Evolutionary conservation across 2,113 vertebrate genomes (phyloP), one percentile per base, ranked within the genome.

Genomic region (Phoxinus phoxinus): DNA sequence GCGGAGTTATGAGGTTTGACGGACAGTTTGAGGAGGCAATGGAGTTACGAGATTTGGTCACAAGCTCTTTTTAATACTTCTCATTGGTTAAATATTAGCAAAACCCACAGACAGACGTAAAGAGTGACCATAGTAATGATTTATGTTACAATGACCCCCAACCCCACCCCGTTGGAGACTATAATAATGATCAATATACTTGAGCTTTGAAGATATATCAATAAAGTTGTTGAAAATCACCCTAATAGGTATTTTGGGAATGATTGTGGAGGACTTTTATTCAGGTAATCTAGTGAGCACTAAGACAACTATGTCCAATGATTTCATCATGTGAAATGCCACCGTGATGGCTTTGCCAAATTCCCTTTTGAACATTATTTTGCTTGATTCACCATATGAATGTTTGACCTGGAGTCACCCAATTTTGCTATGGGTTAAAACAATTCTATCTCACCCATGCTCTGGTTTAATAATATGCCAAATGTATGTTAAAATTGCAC

Each of bases 271-370:
- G 15, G 17, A 10, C 7, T 75, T 44, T 51, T n/a, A 72, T 44
- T n/a, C 69, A 73, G 37, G 37, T 46, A 71, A 37, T 37, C 7
- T 9, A 69, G 9, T 37, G 32, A 71, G 32, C 17, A 44, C 23
- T n/a, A 44, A 11, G 37, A n/a, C 44, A 72, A 44, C 65, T 37
- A 37, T 73, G 71, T 73, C 71, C 41, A n/a, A 15, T 51, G 46
- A 75, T 75, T 75, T 75, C 73, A 75, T 75, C 73, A 75, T 75
- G 73, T 75, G n/a, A 48, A 75, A 75, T 51, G 25, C n/a, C 46
- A 51, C 15, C 0, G 6, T 48, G 44, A 51, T 5, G 15, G 73
- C 27, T 71, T 19, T 44, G 37, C 37, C 37, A 44, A 73, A 73
- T 71, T 71, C 37, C 37, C n/a, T 27, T 75, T 48, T 48, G n/a